Percentiles rank a stretch among this genome's conserved stretches.
Conservation (phyloP, 1,140 invertebrate species). For the Drosophila truncata region DNA sequence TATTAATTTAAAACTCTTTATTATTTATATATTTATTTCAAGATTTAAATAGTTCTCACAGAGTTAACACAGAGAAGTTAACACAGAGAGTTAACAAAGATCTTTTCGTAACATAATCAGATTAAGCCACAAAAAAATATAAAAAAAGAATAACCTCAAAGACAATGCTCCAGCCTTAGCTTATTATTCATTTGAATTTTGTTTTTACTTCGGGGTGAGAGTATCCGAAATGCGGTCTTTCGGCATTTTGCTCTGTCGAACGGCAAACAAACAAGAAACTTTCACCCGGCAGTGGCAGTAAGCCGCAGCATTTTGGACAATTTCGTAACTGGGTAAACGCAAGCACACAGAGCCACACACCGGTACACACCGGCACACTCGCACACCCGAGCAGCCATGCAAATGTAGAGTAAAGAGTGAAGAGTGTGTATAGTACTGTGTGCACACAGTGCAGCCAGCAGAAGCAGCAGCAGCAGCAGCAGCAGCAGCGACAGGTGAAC, state of each 20-base stretch:
- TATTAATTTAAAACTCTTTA: not conserved
- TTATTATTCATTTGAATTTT: not conserved
- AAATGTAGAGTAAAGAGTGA: slow-evolving; percentile 64
- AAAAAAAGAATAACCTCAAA: not conserved
- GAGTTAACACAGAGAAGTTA: too few species aligned
- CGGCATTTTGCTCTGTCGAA: slow-evolving; percentile 33
- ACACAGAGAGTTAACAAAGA: too few species aligned
- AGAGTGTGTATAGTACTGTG: slow-evolving; percentile 24
- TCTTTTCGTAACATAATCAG: not conserved
- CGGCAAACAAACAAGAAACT: slow-evolving; percentile 68
- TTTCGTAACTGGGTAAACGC: slow-evolving; percentile 82
- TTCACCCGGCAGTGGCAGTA: slow-evolving; percentile 76
- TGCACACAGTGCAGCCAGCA: slow-evolving; percentile 73
- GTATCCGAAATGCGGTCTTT: slow-evolving; percentile 1
- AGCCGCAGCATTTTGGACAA: slow-evolving; percentile 82
- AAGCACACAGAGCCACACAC: slow-evolving; percentile 35
- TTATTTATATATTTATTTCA: not conserved
- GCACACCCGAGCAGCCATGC: slow-evolving; percentile 53
- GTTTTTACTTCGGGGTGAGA: not conserved
- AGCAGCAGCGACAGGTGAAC: slow-evolving; percentile 76
- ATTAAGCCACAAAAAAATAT: not conserved
- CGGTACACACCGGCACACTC: slow-evolving; percentile 25
- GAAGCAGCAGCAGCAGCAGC: slow-evolving; percentile 64
- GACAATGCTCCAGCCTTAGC: not conserved
- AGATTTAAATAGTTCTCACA: not conserved